Conservation (phyloP, 2,888 invertebrate species). For the Icerya purchasi region DNA sequence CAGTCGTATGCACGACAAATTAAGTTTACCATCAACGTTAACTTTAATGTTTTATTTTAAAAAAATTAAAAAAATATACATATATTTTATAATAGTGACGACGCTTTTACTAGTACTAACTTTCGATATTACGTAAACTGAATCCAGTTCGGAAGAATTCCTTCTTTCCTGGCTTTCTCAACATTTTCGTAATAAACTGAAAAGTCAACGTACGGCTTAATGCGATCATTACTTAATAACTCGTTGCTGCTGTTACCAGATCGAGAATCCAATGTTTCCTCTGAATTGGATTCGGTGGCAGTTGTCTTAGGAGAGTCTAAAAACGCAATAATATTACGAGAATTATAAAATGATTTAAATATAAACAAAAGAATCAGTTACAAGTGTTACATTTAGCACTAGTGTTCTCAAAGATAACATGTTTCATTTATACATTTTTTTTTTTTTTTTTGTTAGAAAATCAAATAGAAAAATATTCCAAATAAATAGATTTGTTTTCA, state of each 20-base stretch:
- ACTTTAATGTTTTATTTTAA: too few relatives aligned
- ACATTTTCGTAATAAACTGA: constrained; percentile 53
- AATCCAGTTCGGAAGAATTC: constrained; percentile 33
- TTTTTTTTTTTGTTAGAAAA: too few relatives aligned
- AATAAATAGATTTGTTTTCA: too few relatives aligned
- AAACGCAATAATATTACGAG: background rate
- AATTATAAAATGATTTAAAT: background rate
- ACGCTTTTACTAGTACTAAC: background rate
- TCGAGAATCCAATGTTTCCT: constrained; percentile 10
- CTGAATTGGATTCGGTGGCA: constrained; percentile 7
- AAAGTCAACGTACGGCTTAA: constrained; percentile 68
- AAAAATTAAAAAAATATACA: too few relatives aligned
- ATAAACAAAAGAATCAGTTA: background rate
- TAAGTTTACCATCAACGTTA: too few relatives aligned
- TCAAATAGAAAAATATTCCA: too few relatives aligned
- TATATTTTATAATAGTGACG: background rate
- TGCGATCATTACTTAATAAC: constrained; percentile 25
- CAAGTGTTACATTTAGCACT: too few relatives aligned
- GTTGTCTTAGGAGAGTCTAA: constrained; percentile 6
- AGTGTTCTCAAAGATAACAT: too few relatives aligned
- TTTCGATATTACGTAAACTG: background rate
- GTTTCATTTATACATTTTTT: too few relatives aligned
- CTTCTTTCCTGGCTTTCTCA: constrained; percentile 40
- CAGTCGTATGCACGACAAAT: too few relatives aligned
- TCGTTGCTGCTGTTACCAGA: background rate